These are phyloP conservation scores for Drosophila sp. DNA, from an alignment of 1,140 invertebrate species.

Conservation along the genomic window DNA sequence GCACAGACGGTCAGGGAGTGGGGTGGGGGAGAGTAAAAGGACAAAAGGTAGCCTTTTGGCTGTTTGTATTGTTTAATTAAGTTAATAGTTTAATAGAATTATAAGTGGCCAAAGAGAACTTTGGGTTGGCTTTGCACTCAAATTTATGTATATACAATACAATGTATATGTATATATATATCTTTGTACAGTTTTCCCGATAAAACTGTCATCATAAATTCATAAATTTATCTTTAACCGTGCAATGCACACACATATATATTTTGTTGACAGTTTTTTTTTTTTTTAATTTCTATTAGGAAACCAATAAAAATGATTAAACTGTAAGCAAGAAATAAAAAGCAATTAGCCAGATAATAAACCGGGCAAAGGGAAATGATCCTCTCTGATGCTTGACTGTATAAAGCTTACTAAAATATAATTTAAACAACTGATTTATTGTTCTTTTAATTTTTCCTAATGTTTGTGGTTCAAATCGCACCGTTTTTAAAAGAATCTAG, in stretches of 20 bases:
- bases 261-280: background rate
- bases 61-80: conserved; percentile 75
- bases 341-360: background rate
- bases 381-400: no score
- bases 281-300: background rate
- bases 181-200: conserved; percentile 23
- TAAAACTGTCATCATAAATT: conserved; percentile 73
- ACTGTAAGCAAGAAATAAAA: background rate
- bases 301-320: conserved; percentile 8
- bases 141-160: background rate
- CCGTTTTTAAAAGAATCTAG: no score
- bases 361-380: background rate
- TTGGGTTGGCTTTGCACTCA: conserved; percentile 28
- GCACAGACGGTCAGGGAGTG: background rate
- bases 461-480: no score
- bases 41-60: conserved; percentile 47
- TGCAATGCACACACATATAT: background rate
- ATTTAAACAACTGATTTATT: no score
- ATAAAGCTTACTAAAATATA: no score
- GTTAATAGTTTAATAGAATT: conserved; percentile 80
- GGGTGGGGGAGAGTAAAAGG: background rate
- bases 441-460: no score
- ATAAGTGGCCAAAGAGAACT: conserved; percentile 54
- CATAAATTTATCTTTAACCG: conserved; percentile 48
- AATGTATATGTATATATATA: background rate